Evolutionary conservation across 2,113 vertebrate genomes (phyloP).

Genomic region (Ceyx margarethae): DNA sequence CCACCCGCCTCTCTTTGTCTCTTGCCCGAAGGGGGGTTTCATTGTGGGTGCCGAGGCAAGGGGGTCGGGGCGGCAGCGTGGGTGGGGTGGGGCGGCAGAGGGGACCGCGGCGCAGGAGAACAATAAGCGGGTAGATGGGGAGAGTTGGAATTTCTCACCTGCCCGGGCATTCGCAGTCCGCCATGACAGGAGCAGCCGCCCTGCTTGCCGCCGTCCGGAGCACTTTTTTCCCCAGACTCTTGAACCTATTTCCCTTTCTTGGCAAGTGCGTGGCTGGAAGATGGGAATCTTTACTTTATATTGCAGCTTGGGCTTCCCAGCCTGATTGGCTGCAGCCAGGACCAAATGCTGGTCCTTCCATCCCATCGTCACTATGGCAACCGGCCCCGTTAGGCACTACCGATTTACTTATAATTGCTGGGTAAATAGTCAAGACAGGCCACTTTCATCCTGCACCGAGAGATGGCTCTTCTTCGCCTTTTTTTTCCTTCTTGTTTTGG

Average conservation of each 20-base stretch:
- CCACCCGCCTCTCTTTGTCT: slow-evolving; percentile 69
- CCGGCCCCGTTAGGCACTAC: slow-evolving; percentile 88
- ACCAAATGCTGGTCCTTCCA: slow-evolving; percentile 93
- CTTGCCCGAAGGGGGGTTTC: slow-evolving; percentile 24
- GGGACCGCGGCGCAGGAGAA: slow-evolving; percentile 73
- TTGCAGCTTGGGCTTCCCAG: slow-evolving; percentile 87
- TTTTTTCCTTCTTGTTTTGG: background rate
- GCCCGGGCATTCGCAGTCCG: slow-evolving; percentile 82
- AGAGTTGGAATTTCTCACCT: slow-evolving; percentile 89
- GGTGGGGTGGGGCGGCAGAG: slow-evolving; percentile 54
- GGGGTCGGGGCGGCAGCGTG: slow-evolving; percentile 9
- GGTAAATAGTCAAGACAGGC: slow-evolving; percentile 75
- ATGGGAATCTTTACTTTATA: slow-evolving; percentile 93
- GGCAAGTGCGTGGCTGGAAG: slow-evolving; percentile 87
- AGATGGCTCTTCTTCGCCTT: background rate
- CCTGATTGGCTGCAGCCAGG: slow-evolving; percentile 91
- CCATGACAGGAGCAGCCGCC: slow-evolving; percentile 87
- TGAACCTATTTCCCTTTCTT: slow-evolving; percentile 85
- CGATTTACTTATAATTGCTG: slow-evolving; percentile 84
- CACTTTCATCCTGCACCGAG: slow-evolving; percentile 52
- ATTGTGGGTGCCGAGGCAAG: slow-evolving; percentile 55
- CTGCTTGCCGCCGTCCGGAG: slow-evolving; percentile 76
- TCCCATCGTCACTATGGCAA: slow-evolving; percentile 96
- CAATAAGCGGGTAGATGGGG: slow-evolving; percentile 76
- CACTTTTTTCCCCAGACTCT: slow-evolving; percentile 80